Conservation (phyloP, 2,797 vertebrate genomes). For the Chloroceryle amazona region DNA sequence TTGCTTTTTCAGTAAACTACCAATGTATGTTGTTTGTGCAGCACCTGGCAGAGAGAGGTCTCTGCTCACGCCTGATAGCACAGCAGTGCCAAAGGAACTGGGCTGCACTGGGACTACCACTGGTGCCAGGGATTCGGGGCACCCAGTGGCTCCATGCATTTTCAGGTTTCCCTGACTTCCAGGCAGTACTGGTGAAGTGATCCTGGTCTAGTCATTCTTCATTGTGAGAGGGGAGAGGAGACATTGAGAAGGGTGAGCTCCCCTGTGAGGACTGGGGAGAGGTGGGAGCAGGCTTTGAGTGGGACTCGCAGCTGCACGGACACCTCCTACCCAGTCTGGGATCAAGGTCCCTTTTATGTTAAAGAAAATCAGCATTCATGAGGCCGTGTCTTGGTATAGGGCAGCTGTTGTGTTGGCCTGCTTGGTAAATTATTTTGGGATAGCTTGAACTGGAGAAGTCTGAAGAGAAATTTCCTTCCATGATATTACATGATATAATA, state of each 20-base stretch:
- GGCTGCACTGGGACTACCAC: neutral
- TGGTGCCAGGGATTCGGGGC: fast-evolving
- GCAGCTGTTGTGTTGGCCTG: neutral
- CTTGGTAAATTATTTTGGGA: neutral
- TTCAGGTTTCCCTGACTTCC: neutral
- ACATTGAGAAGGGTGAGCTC: neutral
- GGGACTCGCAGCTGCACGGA: neutral
- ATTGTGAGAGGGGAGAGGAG: neutral
- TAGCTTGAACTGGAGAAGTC: neutral
- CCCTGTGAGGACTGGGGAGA: neutral
- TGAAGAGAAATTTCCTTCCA: neutral
- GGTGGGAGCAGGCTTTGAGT: neutral
- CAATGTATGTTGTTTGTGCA: neutral
- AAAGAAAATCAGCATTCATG: neutral
- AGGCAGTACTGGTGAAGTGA: neutral
- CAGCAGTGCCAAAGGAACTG: fast-evolving
- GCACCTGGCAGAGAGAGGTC: slow-evolving; percentile 3
- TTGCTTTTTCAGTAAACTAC: slow-evolving; percentile 44
- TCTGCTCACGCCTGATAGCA: fast-evolving
- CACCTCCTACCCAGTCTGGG: neutral
- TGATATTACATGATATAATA: neutral
- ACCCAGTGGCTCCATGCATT: neutral
- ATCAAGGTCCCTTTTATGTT: neutral
- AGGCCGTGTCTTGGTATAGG: neutral
- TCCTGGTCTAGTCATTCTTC: fast-evolving